Evolutionary conservation across 2,888 invertebrate genomes (phyloP), one percentile per base, ranked within the genome.

Genomic region (Dicyrtomina minuta): DNA sequence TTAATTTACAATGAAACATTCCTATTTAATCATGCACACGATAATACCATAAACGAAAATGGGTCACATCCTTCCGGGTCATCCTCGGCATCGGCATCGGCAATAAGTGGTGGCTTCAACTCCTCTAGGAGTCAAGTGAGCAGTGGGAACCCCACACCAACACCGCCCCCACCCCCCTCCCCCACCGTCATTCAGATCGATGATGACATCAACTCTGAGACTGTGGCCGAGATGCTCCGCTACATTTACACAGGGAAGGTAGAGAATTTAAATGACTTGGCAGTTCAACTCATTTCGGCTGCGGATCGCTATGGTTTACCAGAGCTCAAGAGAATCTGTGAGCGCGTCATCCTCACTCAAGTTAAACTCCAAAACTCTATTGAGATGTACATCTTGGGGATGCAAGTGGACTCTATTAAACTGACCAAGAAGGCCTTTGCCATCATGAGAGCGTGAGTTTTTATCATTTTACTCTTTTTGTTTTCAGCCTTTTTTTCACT

Each of bases 181-280:
- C 44, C 60, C 1, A 60, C 60, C 1, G 43, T 65, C 1, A 53
- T 65, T 65, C 55, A 75, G 26, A 62, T 75, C 1, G 75, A 73
- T 2, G 72, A 73, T 44, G 73, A 75, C 44, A 72, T 74, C 20
- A 71, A 70, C 4, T n/a, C 56, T 4, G 68, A 72, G 5, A 64
- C 64, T 12, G 51, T 74, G 10, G 70, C 65, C 27, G 76, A 74
- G 53, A 56, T 76, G 56, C 59, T 76, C 5, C 70, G 72, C 5
- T 76, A 73, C 27, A 69, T 76, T 64, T 76, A 76, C 61, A 76
- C 76, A 8, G 76, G 76, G 6, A 66, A 66, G 33, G 74, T 74
- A 0, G 70, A 74, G 56, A 65, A 58, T 39, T 1, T 69, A 22
- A 64, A 70, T 24, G 70, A 72, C 66, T 68, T 72, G 43, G 72